Evolutionary conservation across 1,140 invertebrate genomes (phyloP), one percentile per base, ranked within the genome.

Genomic region (Drosophila arawakana): DNA sequence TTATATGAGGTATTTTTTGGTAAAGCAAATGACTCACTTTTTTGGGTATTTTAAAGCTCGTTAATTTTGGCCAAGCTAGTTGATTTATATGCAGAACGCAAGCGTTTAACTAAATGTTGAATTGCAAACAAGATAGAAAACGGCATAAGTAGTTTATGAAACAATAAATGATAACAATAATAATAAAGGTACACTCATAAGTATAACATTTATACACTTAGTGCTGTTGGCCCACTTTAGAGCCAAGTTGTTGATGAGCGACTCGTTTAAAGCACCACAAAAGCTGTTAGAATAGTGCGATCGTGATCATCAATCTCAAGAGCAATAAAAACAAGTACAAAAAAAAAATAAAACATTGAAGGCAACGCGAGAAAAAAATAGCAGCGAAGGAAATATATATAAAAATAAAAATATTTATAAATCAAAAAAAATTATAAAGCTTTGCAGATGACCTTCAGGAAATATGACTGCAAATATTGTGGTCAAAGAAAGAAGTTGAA

Each of bases 301-400:
- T 44, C 55, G 70, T 77, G 76, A 88, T 88, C 74, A 69, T 88
- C 76, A 52, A 88, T 74, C 80, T 88, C 49, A 62, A 76, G 69
- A 66, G 67, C 63, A 62, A 59, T 63, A 55, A 13, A 13, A 50
- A 50, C 49, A 81, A 73, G 55, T 61, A 71, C 43, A n/a, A 15
- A 30, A 2, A 30, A 30, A 30, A 30, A 30, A 30, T 30, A 30
- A 30, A 30, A 30, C 25, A 30, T 71, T 76, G 62, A 84, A 75
- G 78, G 63, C 52, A 46, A 63, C 55, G 46, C 15, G 15, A 15
- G 69, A 35, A 66, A 77, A 85, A 47, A 21, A 72, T 50, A 68
- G 65, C 59, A 50, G 30, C 59, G 50, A 68, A 74, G 49, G 61
- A 78, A 63, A 65, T 25, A 65, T 39, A 65, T 39, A 80, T 55